Percentiles rank a stretch among this genome's conserved stretches.
phyloP scores from a whole-genome alignment of 1,140 invertebrate species.

The Physella acuta region DNA sequence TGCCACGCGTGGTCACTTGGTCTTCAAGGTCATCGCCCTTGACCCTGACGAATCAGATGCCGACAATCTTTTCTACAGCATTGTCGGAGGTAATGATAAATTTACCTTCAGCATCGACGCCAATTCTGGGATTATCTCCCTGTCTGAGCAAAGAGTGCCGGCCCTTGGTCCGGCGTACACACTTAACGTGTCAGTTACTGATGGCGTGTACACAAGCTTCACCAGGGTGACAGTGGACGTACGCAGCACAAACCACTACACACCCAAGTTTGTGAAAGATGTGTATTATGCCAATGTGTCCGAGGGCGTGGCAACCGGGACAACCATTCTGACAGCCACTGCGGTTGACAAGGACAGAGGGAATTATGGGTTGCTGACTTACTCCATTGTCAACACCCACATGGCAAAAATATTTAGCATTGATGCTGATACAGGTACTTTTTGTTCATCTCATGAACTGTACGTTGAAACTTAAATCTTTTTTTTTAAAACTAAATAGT shows the following conservation, averaged over 20 bases:
- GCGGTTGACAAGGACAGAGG: slow-evolving; percentile 80
- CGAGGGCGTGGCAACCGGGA: slow-evolving; percentile 60
- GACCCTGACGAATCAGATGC: slow-evolving; percentile 83
- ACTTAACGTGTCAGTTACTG: slow-evolving; percentile 56
- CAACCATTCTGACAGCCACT: slow-evolving; percentile 60
- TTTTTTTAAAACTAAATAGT: no score
- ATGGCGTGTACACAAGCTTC: slow-evolving; percentile 57
- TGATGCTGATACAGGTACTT: slow-evolving; percentile 69
- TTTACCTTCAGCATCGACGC: slow-evolving; percentile 81
- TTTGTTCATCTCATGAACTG: no score
- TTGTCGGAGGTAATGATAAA: slow-evolving; percentile 80
- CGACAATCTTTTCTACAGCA: slow-evolving; percentile 74
- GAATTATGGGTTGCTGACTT: slow-evolving; percentile 76
- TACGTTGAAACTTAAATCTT: no score
- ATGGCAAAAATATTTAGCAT: slow-evolving; percentile 78
- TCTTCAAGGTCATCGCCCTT: slow-evolving; percentile 81
- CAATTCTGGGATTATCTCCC: slow-evolving; percentile 67
- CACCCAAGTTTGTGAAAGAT: slow-evolving; percentile 75
- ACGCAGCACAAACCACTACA: slow-evolving; percentile 76
- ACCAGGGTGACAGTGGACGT: slow-evolving; percentile 69
- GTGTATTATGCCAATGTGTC: slow-evolving; percentile 69
- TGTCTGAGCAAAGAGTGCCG: slow-evolving; percentile 71
- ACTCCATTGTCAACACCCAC: slow-evolving; percentile 78
- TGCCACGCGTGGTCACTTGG: slow-evolving; percentile 81
- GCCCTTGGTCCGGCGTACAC: slow-evolving; percentile 63